These are phyloP conservation scores for Arctia plantaginis DNA, from an alignment of 2,888 invertebrate species.

Conservation along the genomic window DNA sequence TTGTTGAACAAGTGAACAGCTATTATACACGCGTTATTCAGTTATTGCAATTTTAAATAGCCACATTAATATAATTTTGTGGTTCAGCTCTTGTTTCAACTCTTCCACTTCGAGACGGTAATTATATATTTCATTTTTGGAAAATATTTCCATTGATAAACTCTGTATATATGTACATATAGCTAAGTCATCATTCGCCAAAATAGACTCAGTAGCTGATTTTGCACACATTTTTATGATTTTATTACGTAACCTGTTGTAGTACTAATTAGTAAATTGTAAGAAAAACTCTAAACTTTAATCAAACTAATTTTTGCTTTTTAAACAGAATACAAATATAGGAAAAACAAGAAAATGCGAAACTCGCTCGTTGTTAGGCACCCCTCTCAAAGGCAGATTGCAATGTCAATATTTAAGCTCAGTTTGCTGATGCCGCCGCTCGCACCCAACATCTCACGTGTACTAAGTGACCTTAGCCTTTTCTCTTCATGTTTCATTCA, in stretches of 20 bases:
- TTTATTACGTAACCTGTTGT: background rate
- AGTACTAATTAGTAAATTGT: background rate
- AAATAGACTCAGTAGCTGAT: background rate
- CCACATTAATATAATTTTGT: background rate
- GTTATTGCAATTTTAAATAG: background rate
- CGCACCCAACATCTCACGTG: slow-evolving; percentile 25
- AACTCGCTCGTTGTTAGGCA: slow-evolving; percentile 24
- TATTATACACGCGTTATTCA: background rate
- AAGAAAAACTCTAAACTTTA: background rate
- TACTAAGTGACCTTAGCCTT: slow-evolving; percentile 42
- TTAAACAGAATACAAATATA: background rate
- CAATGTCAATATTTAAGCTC: slow-evolving; percentile 74
- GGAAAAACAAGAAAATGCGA: slow-evolving; percentile 16
- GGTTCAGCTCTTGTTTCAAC: background rate
- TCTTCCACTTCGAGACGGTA: background rate
- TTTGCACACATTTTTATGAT: background rate
- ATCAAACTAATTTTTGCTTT: background rate
- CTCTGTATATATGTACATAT: background rate
- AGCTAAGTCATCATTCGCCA: background rate
- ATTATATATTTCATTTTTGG: background rate
- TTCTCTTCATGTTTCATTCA: slow-evolving; percentile 57
- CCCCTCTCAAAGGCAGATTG: slow-evolving; percentile 65
- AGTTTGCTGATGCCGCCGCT: slow-evolving; percentile 24
- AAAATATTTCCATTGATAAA: background rate
- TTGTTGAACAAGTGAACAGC: background rate